phyloP scores from a whole-genome alignment of 2,888 invertebrate genomes.

The Xanthorhoe designata region DNA sequence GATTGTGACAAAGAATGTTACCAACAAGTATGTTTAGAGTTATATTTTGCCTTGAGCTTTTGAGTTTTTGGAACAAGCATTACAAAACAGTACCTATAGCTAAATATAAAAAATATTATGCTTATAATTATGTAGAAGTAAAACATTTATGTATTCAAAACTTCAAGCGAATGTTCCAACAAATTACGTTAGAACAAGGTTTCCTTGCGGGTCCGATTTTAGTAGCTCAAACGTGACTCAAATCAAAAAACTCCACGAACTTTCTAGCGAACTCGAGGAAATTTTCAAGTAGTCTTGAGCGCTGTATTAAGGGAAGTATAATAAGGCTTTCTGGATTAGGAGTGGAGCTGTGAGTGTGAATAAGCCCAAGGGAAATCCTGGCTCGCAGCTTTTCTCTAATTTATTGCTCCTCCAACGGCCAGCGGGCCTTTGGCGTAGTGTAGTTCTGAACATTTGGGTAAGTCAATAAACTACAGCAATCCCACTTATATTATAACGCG shows the following conservation, averaged over 20 bases:
- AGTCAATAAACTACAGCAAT: slow-evolving; percentile 1
- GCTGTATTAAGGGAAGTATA: slow-evolving; percentile 84
- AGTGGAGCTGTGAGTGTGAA: slow-evolving; percentile 84
- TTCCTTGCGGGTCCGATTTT: slow-evolving; percentile 10
- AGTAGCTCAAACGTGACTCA: slow-evolving; percentile 30
- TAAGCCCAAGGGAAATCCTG: slow-evolving; percentile 85
- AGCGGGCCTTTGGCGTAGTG: slow-evolving; percentile 56
- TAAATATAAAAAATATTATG: not conserved
- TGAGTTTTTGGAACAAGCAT: no score
- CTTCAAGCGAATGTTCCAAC: not conserved
- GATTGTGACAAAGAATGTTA: no score
- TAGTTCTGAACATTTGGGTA: slow-evolving; percentile 11
- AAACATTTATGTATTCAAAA: not conserved
- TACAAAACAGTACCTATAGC: not conserved
- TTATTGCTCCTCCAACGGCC: slow-evolving; percentile 81
- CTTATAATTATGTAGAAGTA: not conserved
- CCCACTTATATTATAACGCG: not conserved
- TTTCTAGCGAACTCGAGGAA: slow-evolving; percentile 72
- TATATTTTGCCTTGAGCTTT: not conserved
- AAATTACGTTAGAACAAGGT: not conserved
- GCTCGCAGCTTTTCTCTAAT: slow-evolving; percentile 84
- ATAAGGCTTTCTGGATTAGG: slow-evolving; percentile 86
- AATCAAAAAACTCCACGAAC: slow-evolving; percentile 55
- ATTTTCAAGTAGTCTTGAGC: slow-evolving; percentile 85
- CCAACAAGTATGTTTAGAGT: no score